These are phyloP conservation scores for Rotaria sp. DNA, from an alignment of 2,888 invertebrate genomes.

Conservation along the genomic window DNA sequence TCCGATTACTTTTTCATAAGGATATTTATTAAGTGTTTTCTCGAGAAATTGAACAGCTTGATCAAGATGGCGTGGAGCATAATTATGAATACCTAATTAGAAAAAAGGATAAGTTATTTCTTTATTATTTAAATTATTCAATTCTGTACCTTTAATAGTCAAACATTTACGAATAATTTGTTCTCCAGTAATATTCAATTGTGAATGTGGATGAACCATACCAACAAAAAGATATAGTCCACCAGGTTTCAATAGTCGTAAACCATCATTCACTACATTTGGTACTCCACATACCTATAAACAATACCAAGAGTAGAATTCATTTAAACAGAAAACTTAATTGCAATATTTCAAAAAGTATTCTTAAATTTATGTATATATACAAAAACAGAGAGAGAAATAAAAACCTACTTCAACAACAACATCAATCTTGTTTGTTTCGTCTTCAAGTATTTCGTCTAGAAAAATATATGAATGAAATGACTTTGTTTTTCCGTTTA, in stretches of 20 bases:
- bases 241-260: slow-evolving; percentile 41
- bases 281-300: slow-evolving; percentile 40
- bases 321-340: not conserved
- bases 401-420: slow-evolving; percentile 40
- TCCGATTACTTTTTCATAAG: slow-evolving; percentile 38
- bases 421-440: slow-evolving; percentile 41
- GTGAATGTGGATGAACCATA: slow-evolving; percentile 42
- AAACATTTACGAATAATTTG: slow-evolving; percentile 42
- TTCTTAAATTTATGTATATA: not conserved
- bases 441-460: slow-evolving; percentile 3
- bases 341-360: too few species aligned
- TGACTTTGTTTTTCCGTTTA: not conserved
- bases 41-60: slow-evolving; percentile 41
- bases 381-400: too few species aligned
- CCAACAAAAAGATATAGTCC: slow-evolving; percentile 42
- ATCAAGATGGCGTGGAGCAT: slow-evolving; percentile 41
- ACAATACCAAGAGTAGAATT: too few species aligned
- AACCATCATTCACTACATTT: slow-evolving; percentile 38
- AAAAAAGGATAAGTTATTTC: too few species aligned
- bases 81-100: slow-evolving; percentile 42
- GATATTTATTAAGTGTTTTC: slow-evolving; percentile 41
- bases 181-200: slow-evolving; percentile 41
- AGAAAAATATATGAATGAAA: not conserved
- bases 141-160: slow-evolving; percentile 27
- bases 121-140: too few species aligned